phyloP scores from a whole-genome alignment of 2,797 vertebrate species.

The Apogon hyalosoma region DNA sequence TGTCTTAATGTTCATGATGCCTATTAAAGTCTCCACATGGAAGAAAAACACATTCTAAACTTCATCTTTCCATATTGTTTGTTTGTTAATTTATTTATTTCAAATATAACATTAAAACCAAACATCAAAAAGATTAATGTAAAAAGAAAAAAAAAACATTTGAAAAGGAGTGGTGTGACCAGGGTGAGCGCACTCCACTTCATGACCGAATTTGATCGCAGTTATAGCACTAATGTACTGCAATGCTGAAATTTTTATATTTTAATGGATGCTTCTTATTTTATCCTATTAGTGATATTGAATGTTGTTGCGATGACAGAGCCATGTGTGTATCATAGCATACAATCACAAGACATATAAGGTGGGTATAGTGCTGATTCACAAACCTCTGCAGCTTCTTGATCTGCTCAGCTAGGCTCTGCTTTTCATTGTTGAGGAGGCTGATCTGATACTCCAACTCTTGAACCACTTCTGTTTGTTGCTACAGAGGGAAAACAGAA shows the following conservation, averaged over 20 bases:
- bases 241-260: constrained; percentile 7
- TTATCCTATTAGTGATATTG: not conserved
- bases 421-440: constrained; percentile 93
- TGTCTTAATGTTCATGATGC: constrained; percentile 10
- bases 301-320: constrained; percentile 17
- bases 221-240: constrained; percentile 18
- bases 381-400: constrained; percentile 93
- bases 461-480: constrained; percentile 91
- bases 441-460: constrained; percentile 97
- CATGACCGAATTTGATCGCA: constrained; percentile 27
- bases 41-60: constrained; percentile 18
- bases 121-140: too few species aligned
- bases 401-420: constrained; percentile 93
- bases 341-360: not conserved
- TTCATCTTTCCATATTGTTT: not conserved
- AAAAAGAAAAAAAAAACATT: too few species aligned
- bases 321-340: constrained; percentile 6
- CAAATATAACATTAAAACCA: too few species aligned
- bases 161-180: too few species aligned
- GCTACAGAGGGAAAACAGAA: constrained; percentile 52
- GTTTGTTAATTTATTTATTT: too few species aligned
- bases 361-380: not conserved
- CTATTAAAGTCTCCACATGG: constrained; percentile 12
- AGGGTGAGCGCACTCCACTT: not conserved
- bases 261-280: constrained; percentile 19